phyloP scores from a whole-genome alignment of 2,888 invertebrate species.

The Oligia fasciuncula region DNA sequence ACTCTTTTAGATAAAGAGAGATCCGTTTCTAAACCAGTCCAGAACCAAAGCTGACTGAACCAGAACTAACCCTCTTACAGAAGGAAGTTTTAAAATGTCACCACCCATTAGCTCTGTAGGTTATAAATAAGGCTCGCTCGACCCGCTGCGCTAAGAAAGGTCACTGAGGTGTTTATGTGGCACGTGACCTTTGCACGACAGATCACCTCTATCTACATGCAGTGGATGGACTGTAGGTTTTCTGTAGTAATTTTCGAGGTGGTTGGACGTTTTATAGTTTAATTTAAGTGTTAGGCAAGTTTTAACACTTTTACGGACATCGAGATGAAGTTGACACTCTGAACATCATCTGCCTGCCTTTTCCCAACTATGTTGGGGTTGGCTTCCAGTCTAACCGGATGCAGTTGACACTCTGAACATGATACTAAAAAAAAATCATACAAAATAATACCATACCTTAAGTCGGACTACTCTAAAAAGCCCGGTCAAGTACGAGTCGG shows the following conservation, averaged over 20 bases:
- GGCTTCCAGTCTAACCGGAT: neutral
- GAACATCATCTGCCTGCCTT: too few species aligned
- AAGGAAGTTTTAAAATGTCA: slow-evolving; percentile 63
- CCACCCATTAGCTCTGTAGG: slow-evolving; percentile 59
- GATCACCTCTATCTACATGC: slow-evolving; percentile 42
- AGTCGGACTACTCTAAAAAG: too few species aligned
- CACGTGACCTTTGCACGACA: slow-evolving; percentile 60
- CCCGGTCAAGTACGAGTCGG: too few species aligned
- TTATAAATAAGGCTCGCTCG: slow-evolving; percentile 67
- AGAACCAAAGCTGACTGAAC: slow-evolving; percentile 11
- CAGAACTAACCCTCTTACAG: slow-evolving; percentile 21
- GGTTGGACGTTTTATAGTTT: neutral
- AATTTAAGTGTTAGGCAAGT: neutral
- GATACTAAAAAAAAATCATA: neutral
- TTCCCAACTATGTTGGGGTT: too few species aligned
- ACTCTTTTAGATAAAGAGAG: neutral
- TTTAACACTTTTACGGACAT: neutral
- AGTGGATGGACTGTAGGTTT: slow-evolving; percentile 10
- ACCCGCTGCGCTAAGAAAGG: slow-evolving; percentile 67
- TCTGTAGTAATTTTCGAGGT: neutral
- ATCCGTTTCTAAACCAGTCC: neutral
- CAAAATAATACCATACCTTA: neutral
- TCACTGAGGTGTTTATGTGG: slow-evolving; percentile 63
- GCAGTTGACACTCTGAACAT: neutral
- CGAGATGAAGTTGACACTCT: neutral